phyloP scores from a whole-genome alignment of 2,797 vertebrate species.

The Urophycis tenuis region DNA sequence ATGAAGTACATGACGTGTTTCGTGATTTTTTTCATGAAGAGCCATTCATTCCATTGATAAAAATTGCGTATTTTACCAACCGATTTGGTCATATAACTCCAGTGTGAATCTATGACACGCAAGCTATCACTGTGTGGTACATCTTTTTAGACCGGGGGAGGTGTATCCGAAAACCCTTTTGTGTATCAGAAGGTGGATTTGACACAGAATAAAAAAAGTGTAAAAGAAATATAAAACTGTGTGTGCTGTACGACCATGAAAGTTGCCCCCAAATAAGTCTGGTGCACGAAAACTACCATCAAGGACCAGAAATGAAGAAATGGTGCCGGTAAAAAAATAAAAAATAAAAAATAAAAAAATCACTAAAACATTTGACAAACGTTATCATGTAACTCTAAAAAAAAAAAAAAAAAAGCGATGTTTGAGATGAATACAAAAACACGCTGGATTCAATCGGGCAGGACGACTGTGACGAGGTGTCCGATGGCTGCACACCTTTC shows the following conservation, averaged over 20 bases:
- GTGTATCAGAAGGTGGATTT: not conserved
- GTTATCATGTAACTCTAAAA: not conserved
- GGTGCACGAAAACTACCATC: not conserved
- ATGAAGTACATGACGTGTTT: not conserved
- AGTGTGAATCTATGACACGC: too few species aligned
- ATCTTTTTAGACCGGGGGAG: too few species aligned
- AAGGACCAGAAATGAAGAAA: not conserved
- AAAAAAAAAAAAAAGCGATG: too few species aligned
- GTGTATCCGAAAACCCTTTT: not conserved
- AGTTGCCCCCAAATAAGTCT: not conserved
- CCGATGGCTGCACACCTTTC: not conserved
- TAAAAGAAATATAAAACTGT: not conserved
- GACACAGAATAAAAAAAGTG: not conserved
- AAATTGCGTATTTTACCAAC: too few species aligned
- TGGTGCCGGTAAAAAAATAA: not conserved
- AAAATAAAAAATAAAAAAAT: too few species aligned
- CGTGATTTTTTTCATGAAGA: not conserved
- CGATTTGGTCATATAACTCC: too few species aligned
- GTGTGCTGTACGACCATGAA: not conserved
- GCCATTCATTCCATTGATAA: not conserved
- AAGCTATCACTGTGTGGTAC: too few species aligned
- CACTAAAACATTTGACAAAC: too few species aligned
- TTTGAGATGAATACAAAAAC: not conserved
- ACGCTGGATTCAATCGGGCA: not conserved
- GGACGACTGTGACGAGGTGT: not conserved